phyloP scores from a whole-genome alignment of 2,113 vertebrate species.

The Turdus rufiventris region DNA sequence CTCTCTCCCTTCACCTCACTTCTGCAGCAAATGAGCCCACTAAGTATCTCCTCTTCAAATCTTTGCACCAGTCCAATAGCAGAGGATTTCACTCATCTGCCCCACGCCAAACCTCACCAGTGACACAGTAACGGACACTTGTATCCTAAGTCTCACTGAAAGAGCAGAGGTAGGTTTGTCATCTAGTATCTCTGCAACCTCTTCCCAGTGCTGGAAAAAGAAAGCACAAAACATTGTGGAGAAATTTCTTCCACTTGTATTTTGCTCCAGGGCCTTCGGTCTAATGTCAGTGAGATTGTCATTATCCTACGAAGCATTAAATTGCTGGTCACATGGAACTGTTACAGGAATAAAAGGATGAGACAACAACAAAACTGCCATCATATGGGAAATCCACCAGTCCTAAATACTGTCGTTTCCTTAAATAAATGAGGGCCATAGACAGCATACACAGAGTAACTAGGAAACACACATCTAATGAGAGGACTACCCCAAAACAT shows the following conservation, averaged over 20 bases:
- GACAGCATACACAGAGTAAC: not conserved
- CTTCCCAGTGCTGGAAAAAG: not conserved
- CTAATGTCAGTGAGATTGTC: not conserved
- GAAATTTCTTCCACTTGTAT: not conserved
- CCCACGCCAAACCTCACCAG: not conserved
- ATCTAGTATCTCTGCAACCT: not conserved
- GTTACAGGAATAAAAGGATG: not conserved
- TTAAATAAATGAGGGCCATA: not conserved
- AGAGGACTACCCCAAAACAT: not conserved
- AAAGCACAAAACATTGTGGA: fast-evolving
- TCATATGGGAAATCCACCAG: not conserved
- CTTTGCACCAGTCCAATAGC: not conserved
- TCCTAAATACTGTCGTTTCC: not conserved
- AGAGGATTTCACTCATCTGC: not conserved
- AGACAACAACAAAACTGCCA: not conserved
- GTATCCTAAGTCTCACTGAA: not conserved
- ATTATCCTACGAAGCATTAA: not conserved
- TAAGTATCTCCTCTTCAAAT: not conserved
- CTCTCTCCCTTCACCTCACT: not conserved
- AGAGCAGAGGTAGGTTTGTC: not conserved
- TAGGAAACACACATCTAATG: not conserved
- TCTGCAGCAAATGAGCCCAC: not conserved
- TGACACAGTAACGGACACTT: fast-evolving
- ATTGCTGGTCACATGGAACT: not conserved
- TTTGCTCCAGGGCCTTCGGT: not conserved